Evolutionary conservation across 2,888 invertebrate species (phyloP).

Genomic region (Cataglyphis cursor): DNA sequence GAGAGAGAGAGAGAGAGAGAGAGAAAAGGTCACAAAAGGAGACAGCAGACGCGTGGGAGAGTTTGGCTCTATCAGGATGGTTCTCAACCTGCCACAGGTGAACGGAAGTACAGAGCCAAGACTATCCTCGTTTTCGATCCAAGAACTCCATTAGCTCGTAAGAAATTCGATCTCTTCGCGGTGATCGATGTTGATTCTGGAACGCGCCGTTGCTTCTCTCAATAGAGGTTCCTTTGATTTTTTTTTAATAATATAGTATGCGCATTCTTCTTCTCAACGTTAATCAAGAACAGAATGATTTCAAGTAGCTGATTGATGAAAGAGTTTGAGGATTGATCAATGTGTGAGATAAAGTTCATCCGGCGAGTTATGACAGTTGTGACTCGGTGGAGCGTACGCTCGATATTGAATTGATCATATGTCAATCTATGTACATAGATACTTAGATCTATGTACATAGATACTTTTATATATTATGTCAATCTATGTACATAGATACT

Average conservation of each 20-base stretch:
- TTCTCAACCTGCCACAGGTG: conserved; percentile 83
- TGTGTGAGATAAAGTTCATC: conserved; percentile 21
- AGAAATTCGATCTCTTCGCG: conserved; percentile 64
- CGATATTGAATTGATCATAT: not conserved
- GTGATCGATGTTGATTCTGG: conserved; percentile 24
- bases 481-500: not conserved
- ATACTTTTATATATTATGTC: not conserved
- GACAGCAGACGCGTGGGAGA: conserved; percentile 83
- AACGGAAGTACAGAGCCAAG: conserved; percentile 74
- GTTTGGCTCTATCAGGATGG: conserved; percentile 78
- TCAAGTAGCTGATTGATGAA: not conserved
- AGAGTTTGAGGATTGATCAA: conserved; percentile 36
- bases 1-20: conserved; percentile 42
- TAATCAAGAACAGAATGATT: not conserved
- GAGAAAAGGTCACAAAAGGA: conserved; percentile 27
- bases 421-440: not conserved
- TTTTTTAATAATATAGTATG: not conserved
- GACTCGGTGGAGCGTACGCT: conserved; percentile 24
- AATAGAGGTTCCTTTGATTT: conserved; percentile 4
- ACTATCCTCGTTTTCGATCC: conserved; percentile 38
- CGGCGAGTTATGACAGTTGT: conserved; percentile 30
- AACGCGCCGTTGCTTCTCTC: not conserved
- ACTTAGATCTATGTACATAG: too few relatives aligned
- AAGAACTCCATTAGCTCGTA: conserved; percentile 63
- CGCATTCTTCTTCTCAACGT: not conserved